Conservation (phyloP, 1,140 invertebrate species). For the Melipona quadrifasciata region DNA sequence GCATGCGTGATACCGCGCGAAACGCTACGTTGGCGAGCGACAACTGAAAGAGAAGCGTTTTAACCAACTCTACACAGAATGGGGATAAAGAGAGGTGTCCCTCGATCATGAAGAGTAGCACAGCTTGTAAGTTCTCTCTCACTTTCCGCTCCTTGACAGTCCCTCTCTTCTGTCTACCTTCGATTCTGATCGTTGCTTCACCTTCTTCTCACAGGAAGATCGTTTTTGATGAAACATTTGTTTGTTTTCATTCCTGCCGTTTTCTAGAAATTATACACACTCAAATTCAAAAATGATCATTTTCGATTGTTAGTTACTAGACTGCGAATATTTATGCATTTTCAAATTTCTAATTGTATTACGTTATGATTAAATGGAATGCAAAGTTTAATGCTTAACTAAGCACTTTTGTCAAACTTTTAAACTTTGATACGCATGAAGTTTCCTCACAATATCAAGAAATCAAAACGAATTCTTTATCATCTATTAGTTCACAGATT, state of each 20-base stretch:
- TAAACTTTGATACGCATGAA: too few relatives aligned
- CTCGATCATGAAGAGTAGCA: slow-evolving; percentile 69
- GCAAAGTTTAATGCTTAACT: too few relatives aligned
- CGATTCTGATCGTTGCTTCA: slow-evolving; percentile 43
- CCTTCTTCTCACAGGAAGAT: background rate
- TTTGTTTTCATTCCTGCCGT: background rate
- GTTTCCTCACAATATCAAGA: background rate
- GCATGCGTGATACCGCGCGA: slow-evolving; percentile 55
- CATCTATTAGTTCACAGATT: background rate
- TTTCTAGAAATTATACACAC: background rate
- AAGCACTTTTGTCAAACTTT: too few relatives aligned
- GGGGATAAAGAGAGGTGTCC: slow-evolving; percentile 73
- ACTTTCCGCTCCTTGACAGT: slow-evolving; percentile 42
- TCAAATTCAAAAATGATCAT: background rate
- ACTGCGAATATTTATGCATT: too few relatives aligned
- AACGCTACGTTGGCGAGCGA: slow-evolving; percentile 73
- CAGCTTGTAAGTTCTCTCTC: slow-evolving; percentile 36
- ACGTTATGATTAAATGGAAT: too few relatives aligned
- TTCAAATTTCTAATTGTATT: too few relatives aligned
- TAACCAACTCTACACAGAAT: slow-evolving; percentile 63
- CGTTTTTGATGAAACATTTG: slow-evolving; percentile 17
- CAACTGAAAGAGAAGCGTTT: slow-evolving; percentile 74
- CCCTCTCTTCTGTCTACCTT: slow-evolving; percentile 36
- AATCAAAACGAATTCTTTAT: background rate
- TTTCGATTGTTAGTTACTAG: background rate